Conservation (phyloP, 2,888 invertebrate genomes). For the Arctia plantaginis region DNA sequence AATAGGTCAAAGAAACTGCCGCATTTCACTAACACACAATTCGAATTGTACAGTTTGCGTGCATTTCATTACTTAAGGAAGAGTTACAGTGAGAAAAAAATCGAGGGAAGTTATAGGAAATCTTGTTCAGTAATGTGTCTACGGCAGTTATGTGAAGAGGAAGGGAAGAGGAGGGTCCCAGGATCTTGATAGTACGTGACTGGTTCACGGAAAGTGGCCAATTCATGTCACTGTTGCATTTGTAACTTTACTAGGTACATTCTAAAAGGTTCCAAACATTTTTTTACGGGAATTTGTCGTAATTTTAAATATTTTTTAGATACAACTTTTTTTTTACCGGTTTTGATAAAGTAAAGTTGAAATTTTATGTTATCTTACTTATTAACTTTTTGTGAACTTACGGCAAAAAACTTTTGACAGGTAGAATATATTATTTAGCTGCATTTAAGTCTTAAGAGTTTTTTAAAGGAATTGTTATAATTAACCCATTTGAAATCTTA, state of each 20-base stretch:
- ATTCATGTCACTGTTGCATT: no score
- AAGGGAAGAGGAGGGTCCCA: not conserved
- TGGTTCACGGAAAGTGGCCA: no score
- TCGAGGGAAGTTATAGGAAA: not conserved
- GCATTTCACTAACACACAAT: conserved; percentile 46
- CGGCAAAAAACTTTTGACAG: no score
- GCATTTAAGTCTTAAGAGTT: no score
- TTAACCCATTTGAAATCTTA: not conserved
- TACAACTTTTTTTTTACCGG: no score
- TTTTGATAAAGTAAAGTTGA: no score
- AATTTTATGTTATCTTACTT: no score
- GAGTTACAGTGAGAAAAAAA: not conserved
- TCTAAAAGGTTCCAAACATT: not conserved
- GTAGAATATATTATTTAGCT: no score
- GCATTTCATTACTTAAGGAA: conserved; percentile 1
- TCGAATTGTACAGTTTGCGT: conserved; percentile 27
- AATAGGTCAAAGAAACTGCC: conserved; percentile 22
- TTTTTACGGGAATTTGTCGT: no score
- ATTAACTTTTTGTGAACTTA: no score
- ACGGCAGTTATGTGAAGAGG: not conserved
- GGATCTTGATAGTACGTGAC: not conserved
- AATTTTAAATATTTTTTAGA: no score
- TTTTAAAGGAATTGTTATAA: no score
- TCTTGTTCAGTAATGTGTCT: not conserved
- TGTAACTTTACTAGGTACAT: not conserved